Evolutionary conservation across 2,888 invertebrate species (phyloP), one percentile per base, ranked within the genome.

Genomic region (Nyleta sp.): DNA sequence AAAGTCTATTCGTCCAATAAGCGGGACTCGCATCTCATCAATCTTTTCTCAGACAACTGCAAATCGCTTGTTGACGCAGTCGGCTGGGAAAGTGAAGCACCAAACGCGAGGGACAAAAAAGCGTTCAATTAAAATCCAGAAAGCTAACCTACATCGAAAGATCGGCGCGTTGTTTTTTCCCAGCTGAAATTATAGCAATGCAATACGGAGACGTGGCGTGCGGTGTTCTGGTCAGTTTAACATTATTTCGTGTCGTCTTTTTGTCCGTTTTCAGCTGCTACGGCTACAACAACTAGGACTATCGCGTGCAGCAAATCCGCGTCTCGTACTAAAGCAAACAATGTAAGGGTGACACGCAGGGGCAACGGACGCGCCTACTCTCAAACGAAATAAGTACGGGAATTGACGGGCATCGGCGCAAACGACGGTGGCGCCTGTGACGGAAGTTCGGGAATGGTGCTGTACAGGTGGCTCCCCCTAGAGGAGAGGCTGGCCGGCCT

Each of bases 311-410:
- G 59, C 67, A 46, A 57, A 55, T 62, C 64, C 78, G 55, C 60
- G 62, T 57, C 31, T 78, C 55, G 50, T 64, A 46, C 68, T 35
- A 64, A 78, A 78, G 78, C 68, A 78, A 78, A 72, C 55, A 70
- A 67, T 73, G 70, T 59, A 46, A 68, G 44, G 31, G 64, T 46
- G 72, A 64, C 68, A 52, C 62, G 65, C 28, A 70, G 78, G 73
- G 64, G 57, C 68, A 70, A 70, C 59, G 62, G 44, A 74, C 60
- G 64, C 35, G 60, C 65, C 53, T 64, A 53, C 57, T 80, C 78
- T 83, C 83, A 87, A 78, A 90, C 90, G 81, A 90, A 90, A 76
- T 90, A 90, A 89, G 90, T 90, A 87, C 90, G 89, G 48, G 90
- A 90, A 83, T 89, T 89, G 76, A 86, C 84, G 24, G 89, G 87